Conservation (phyloP, 2,888 invertebrate species). For the Caenorhabditis sp. region DNA sequence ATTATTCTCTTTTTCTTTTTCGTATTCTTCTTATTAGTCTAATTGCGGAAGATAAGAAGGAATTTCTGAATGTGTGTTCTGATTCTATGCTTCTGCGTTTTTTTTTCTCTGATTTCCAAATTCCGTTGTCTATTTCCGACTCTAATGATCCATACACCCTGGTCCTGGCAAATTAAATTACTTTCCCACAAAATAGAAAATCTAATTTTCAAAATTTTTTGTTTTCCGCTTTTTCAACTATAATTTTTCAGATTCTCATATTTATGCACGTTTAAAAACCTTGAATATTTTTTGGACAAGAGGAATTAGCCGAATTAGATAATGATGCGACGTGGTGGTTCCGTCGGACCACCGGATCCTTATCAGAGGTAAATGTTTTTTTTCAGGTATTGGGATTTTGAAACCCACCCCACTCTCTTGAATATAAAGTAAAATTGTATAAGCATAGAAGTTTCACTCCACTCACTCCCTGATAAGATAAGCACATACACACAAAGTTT, state of each 20-base stretch:
- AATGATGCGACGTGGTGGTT: slow-evolving; percentile 43
- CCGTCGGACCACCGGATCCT: slow-evolving; percentile 41
- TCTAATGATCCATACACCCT: background rate
- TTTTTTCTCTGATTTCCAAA: too few relatives aligned
- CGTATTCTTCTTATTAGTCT: background rate
- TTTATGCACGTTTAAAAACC: background rate
- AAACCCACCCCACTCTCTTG: too few relatives aligned
- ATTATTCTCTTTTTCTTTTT: too few relatives aligned
- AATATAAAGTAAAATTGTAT: too few relatives aligned
- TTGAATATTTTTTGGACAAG: background rate
- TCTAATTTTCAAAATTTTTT: background rate
- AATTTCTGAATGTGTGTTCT: too few relatives aligned
- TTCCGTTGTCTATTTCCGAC: too few relatives aligned
- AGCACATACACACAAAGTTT: too few relatives aligned
- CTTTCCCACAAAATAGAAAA: background rate
- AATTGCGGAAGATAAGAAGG: too few relatives aligned
- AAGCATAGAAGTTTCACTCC: background rate
- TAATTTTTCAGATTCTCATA: background rate
- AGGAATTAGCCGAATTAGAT: background rate
- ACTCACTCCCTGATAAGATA: background rate
- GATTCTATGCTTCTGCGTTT: too few relatives aligned
- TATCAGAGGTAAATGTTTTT: slow-evolving; percentile 27
- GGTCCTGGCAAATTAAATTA: background rate
- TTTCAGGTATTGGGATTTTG: too few relatives aligned
- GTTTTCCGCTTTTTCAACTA: background rate